These are phyloP conservation scores for Metaphire vulgaris DNA, from an alignment of 1,140 invertebrate species.

Conservation along the genomic window DNA sequence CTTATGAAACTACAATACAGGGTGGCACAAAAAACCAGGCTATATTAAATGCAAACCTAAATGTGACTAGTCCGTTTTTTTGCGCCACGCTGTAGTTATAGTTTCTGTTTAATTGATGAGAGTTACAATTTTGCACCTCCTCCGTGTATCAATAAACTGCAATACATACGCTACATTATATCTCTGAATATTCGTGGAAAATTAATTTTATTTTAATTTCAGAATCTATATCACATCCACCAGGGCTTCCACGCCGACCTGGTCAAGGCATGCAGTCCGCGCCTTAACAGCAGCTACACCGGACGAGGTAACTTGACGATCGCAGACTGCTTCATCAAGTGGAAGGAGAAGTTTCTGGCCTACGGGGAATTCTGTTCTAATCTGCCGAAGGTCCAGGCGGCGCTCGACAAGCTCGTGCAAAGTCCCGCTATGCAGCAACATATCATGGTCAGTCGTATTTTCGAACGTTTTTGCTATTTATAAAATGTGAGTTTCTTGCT, in stretches of 20 bases:
- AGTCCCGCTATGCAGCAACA: constrained; percentile 58
- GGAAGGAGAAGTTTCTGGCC: constrained; percentile 79
- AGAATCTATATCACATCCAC: constrained; percentile 82
- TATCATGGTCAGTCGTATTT: constrained; percentile 50
- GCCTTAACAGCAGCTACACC: constrained; percentile 32
- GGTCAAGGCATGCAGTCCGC: constrained; percentile 59
- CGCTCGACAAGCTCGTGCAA: constrained; percentile 65
- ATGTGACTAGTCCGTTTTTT: no score
- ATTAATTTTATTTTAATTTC: no score
- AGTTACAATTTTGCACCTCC: no score
- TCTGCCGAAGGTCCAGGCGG: constrained; percentile 70
- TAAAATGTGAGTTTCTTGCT: background rate
- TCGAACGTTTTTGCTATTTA: background rate
- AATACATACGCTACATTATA: no score
- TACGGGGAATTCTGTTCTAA: constrained; percentile 95
- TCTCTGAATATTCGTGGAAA: constrained; percentile 32
- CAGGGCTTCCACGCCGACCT: constrained; percentile 72
- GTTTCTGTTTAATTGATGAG: no score
- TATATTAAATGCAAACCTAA: no score
- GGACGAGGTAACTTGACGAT: constrained; percentile 33
- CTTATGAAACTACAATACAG: no score
- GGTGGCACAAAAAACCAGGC: no score
- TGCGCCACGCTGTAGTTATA: no score
- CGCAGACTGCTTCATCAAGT: constrained; percentile 74
- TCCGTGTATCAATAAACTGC: no score